phyloP scores from a whole-genome alignment of 1,140 invertebrate genomes.

The Melipona quadrifasciata region DNA sequence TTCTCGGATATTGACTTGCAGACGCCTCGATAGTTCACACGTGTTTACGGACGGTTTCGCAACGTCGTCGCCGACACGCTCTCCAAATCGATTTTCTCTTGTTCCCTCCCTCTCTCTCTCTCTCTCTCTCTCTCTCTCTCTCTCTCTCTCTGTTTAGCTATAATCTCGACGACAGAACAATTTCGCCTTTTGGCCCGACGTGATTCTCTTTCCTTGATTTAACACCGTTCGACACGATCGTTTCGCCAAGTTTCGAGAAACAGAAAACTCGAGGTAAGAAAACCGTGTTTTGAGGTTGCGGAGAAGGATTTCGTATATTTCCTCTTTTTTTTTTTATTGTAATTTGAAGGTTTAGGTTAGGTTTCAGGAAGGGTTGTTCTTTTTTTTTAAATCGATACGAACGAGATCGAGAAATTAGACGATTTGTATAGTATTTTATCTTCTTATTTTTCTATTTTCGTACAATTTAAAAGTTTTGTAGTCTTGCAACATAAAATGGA shows the following conservation, averaged over 20 bases:
- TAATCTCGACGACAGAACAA: neutral
- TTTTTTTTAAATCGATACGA: too few relatives aligned
- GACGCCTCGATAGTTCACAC: conserved; percentile 17
- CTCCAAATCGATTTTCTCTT: neutral
- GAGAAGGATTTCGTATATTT: too few relatives aligned
- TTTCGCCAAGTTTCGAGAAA: neutral
- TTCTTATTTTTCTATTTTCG: too few relatives aligned
- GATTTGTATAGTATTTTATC: too few relatives aligned
- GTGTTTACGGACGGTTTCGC: neutral
- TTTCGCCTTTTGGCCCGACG: neutral
- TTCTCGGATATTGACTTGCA: conserved; percentile 37
- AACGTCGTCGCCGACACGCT: neutral
- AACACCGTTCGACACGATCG: neutral
- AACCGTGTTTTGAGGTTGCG: neutral
- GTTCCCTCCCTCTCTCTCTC: neutral
- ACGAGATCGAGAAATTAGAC: too few relatives aligned
- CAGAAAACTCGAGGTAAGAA: neutral
- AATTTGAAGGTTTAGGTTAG: too few relatives aligned
- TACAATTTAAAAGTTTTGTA: too few relatives aligned
- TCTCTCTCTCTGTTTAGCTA: neutral
- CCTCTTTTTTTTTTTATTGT: too few relatives aligned
- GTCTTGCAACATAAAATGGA: too few relatives aligned
- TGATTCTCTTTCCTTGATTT: neutral
- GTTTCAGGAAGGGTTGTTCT: too few relatives aligned
- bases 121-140: neutral